These are phyloP conservation scores for Oxygymnocypris stewartii DNA, from an alignment of 2,113 vertebrate species.

Conservation along the genomic window DNA sequence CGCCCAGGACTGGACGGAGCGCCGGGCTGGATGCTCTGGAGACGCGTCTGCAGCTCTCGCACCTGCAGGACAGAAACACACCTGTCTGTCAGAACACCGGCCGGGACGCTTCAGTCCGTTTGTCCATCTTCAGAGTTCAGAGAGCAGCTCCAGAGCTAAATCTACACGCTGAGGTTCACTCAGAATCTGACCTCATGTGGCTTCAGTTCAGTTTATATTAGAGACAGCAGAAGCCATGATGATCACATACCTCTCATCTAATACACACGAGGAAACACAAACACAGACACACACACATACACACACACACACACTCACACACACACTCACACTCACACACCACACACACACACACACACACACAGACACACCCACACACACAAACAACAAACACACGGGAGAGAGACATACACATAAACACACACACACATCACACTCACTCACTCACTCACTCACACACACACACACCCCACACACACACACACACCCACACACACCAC, in stretches of 20 bases:
- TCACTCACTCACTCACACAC: too few species aligned
- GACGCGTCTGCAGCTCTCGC: slow-evolving; percentile 83
- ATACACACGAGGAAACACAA: background rate
- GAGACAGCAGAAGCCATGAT: background rate
- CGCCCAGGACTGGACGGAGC: slow-evolving; percentile 81
- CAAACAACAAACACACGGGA: too few species aligned
- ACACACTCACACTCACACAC: too few species aligned
- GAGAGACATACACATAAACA: too few species aligned
- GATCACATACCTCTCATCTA: background rate
- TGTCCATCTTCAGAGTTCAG: background rate
- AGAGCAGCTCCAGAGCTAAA: slow-evolving; percentile 2
- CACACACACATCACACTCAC: too few species aligned
- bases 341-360: too few species aligned
- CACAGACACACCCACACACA: background rate
- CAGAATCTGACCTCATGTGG: background rate
- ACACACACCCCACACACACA: too few species aligned
- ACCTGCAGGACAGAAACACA: slow-evolving; percentile 68
- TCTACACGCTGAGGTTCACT: background rate
- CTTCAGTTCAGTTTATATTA: background rate
- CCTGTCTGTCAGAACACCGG: background rate
- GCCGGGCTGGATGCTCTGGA: slow-evolving; percentile 81
- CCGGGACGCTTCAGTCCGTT: too few species aligned
- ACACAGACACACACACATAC: background rate
- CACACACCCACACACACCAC: too few species aligned
- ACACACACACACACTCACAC: slow-evolving; percentile 2